phyloP scores from a whole-genome alignment of 2,888 invertebrate genomes.

The Habroteleia sp. region DNA sequence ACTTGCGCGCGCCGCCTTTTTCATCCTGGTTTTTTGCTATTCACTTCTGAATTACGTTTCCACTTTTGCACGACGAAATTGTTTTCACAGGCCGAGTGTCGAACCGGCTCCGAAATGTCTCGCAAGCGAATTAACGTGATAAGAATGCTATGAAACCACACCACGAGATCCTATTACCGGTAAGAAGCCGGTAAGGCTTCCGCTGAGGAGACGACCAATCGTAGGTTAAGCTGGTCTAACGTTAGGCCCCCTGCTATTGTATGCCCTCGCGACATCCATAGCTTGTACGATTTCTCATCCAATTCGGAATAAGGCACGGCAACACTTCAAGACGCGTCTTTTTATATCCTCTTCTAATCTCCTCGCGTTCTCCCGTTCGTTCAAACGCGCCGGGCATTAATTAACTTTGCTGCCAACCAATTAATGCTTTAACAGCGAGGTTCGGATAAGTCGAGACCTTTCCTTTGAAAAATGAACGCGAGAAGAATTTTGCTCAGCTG shows the following conservation, averaged over 20 bases:
- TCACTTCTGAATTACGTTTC: conserved; percentile 23
- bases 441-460: too few species aligned
- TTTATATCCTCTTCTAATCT: conserved; percentile 11
- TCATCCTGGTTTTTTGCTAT: conserved; percentile 20
- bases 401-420: conserved; percentile 5
- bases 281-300: conserved; percentile 81
- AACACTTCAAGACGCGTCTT: conserved; percentile 39
- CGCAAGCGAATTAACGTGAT: conserved; percentile 66
- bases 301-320: conserved; percentile 77
- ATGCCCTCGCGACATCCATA: conserved; percentile 70
- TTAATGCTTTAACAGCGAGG: neutral
- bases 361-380: neutral
- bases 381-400: neutral
- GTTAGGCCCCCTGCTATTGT: conserved; percentile 57
- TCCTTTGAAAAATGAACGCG: too few species aligned
- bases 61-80: conserved; percentile 12
- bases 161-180: conserved; percentile 80
- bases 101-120: conserved; percentile 39
- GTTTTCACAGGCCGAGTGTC: conserved; percentile 64
- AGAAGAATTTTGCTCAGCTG: too few species aligned
- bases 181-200: conserved; percentile 81
- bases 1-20: conserved; percentile 43
- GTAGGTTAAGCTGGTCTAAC: conserved; percentile 76
- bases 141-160: conserved; percentile 81
- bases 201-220: conserved; percentile 80